phyloP scores from a whole-genome alignment of 2,888 invertebrate species.

The Syritta pipiens region DNA sequence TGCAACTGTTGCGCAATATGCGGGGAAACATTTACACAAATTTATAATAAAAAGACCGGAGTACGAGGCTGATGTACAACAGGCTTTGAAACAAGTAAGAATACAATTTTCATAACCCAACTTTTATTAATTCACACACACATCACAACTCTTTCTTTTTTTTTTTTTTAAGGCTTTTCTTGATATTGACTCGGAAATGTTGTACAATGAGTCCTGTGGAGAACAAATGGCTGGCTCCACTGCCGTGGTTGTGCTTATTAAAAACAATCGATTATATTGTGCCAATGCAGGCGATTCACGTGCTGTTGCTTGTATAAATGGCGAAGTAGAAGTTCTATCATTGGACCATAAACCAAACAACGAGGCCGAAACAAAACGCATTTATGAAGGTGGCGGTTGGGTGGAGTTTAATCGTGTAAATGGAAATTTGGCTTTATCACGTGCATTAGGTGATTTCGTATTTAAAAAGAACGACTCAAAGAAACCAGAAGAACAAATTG shows the following conservation, averaged over 20 bases:
- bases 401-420: slow-evolving; percentile 99
- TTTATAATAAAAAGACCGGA: slow-evolving; percentile 90
- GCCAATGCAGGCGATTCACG: slow-evolving; percentile 99
- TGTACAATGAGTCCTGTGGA: slow-evolving; percentile 90
- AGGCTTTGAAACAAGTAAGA: slow-evolving; percentile 89
- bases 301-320: slow-evolving; percentile 93
- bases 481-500: slow-evolving; percentile 95
- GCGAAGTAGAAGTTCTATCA: slow-evolving; percentile 85
- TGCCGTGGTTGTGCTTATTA: slow-evolving; percentile 91
- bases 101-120: slow-evolving; percentile 16
- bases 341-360: slow-evolving; percentile 98
- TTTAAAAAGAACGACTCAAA: slow-evolving; percentile 95
- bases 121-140: too few species aligned
- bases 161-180: slow-evolving; percentile 86
- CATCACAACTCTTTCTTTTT: too few species aligned
- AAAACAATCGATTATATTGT: slow-evolving; percentile 92
- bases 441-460: slow-evolving; percentile 97
- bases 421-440: slow-evolving; percentile 96
- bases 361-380: slow-evolving; percentile 91
- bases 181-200: slow-evolving; percentile 95
- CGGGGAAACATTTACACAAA: slow-evolving; percentile 96
- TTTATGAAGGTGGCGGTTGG: slow-evolving; percentile 97
- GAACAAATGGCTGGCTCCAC: slow-evolving; percentile 97
- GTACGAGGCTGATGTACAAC: slow-evolving; percentile 89
- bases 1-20: slow-evolving; percentile 94